These are phyloP conservation scores for Sipha flava DNA, from an alignment of 1,140 invertebrate species.

Conservation along the genomic window DNA sequence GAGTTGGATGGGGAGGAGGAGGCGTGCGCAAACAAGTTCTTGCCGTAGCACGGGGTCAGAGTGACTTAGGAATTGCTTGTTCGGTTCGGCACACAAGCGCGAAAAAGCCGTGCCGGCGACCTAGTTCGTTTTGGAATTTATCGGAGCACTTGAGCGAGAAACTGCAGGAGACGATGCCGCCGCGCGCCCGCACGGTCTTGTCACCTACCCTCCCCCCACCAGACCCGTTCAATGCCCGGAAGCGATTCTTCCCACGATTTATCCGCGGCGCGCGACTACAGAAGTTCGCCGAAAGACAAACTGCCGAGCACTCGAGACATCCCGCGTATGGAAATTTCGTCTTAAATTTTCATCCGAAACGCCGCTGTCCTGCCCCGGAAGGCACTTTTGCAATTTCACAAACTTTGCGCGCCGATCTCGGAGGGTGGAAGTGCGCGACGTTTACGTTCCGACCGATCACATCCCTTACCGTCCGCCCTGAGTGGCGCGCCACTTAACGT, in stretches of 20 bases:
- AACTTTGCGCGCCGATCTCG: neutral
- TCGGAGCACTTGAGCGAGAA: neutral
- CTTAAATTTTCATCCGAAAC: neutral
- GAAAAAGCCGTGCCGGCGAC: neutral
- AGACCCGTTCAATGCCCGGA: too few relatives aligned
- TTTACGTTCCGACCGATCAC: neutral
- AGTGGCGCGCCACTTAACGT: neutral
- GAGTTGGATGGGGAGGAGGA: too few relatives aligned
- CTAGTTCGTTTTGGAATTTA: conserved; percentile 15
- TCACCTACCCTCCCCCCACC: too few relatives aligned
- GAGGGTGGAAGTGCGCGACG: neutral
- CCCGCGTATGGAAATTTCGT: neutral
- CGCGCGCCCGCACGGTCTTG: neutral
- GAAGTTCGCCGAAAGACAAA: conserved; percentile 7
- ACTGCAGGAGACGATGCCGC: too few relatives aligned
- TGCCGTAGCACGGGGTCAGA: too few relatives aligned
- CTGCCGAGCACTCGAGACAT: neutral
- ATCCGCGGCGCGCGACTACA: neutral
- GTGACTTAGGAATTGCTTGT: too few relatives aligned
- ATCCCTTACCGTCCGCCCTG: neutral
- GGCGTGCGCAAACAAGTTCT: too few relatives aligned
- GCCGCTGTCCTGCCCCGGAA: neutral
- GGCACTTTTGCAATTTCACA: neutral
- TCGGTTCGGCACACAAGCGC: neutral
- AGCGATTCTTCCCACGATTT: neutral